Evolutionary conservation across 2,888 invertebrate genomes (phyloP).

Genomic region (Barypeithes pellucidus): DNA sequence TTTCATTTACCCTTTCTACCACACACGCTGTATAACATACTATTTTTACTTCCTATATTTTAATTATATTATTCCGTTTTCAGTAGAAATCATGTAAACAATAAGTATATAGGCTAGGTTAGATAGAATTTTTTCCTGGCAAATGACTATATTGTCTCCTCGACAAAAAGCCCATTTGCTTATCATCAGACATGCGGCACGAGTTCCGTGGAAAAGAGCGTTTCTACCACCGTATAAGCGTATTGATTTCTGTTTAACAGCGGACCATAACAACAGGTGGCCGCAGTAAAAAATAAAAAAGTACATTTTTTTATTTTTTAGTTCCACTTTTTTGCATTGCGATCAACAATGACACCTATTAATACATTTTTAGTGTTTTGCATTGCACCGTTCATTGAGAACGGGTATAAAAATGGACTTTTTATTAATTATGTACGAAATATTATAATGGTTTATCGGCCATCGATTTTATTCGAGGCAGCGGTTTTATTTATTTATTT

Average conservation of each 20-base stretch:
- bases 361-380: slow-evolving; percentile 65
- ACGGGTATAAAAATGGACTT: slow-evolving; percentile 36
- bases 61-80: not conserved
- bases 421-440: slow-evolving; percentile 52
- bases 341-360: slow-evolving; percentile 69
- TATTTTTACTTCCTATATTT: not conserved
- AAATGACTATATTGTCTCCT: slow-evolving; percentile 49
- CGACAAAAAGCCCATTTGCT: slow-evolving; percentile 51
- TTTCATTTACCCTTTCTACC: too few species aligned
- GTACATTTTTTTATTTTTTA: slow-evolving; percentile 56
- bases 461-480: slow-evolving; percentile 48
- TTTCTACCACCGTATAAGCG: slow-evolving; percentile 27
- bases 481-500: slow-evolving; percentile 49
- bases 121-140: slow-evolving; percentile 40
- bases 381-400: slow-evolving; percentile 51
- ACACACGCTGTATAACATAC: too few species aligned
- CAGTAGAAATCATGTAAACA: not conserved
- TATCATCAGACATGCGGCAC: slow-evolving; percentile 51
- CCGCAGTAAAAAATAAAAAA: slow-evolving; percentile 62
- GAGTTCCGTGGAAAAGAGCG: slow-evolving; percentile 35
- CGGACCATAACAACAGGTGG: slow-evolving; percentile 64
- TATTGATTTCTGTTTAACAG: slow-evolving; percentile 68
- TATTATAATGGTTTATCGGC: slow-evolving; percentile 54
- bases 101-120: slow-evolving; percentile 23
- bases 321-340: slow-evolving; percentile 52